Evolutionary conservation across 2,797 vertebrate genomes (phyloP).

Genomic region (Neomorphus geoffroyi): DNA sequence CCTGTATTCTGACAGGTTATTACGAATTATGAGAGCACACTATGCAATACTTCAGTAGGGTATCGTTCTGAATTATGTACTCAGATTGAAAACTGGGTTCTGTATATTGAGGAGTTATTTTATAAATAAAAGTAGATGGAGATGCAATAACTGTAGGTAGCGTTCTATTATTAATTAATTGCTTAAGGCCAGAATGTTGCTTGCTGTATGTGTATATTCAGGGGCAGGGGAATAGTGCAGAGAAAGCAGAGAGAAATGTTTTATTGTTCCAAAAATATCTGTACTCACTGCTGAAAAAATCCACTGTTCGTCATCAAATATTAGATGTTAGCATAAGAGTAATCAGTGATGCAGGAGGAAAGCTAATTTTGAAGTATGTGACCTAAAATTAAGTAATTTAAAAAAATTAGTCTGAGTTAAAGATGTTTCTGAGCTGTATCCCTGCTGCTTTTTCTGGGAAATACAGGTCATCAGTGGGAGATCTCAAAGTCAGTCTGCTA

Average conservation of each 20-base stretch:
- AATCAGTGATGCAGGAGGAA: conserved; percentile 10
- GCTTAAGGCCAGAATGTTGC: neutral
- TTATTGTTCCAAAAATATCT: neutral
- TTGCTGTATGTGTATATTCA: accelerated
- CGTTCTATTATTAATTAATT: conserved; percentile 37
- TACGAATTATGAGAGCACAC: accelerated
- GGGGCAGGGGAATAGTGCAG: neutral
- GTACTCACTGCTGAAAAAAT: neutral
- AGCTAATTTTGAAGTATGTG: conserved; percentile 15
- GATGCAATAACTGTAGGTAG: neutral
- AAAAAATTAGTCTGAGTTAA: conserved; percentile 4
- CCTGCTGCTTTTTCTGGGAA: conserved; percentile 23
- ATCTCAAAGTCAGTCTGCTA: neutral
- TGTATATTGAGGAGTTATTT: neutral
- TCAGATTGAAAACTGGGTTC: neutral
- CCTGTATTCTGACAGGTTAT: neutral
- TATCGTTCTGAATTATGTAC: neutral
- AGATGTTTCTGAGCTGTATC: conserved; percentile 1
- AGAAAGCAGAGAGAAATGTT: neutral
- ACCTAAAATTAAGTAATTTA: conserved; percentile 36
- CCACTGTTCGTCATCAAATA: neutral
- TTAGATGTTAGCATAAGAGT: neutral
- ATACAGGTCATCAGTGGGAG: neutral
- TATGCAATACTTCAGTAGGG: neutral
- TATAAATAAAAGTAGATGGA: neutral